Percentiles rank a stretch among this genome's conserved stretches.
These are phyloP conservation scores for Malthinus flaveolus DNA, from an alignment of 2,888 invertebrate genomes.

Conservation along the genomic window DNA sequence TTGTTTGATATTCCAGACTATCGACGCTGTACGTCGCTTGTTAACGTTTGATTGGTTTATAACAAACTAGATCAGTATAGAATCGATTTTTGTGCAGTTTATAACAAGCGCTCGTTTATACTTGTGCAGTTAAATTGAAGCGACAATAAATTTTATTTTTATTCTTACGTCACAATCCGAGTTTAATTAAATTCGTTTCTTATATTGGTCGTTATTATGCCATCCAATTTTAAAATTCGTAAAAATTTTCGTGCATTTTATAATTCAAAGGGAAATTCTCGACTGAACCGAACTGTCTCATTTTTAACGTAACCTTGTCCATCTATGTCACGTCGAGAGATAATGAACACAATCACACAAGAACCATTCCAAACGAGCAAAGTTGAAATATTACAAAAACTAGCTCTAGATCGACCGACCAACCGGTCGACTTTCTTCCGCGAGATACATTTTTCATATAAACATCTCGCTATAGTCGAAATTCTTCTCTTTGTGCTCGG, in stretches of 20 bases:
- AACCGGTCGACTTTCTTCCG: conserved; percentile 27
- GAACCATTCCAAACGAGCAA: conserved; percentile 24
- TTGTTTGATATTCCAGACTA: conserved; percentile 44
- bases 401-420: conserved; percentile 13
- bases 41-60: conserved; percentile 44
- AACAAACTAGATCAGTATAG: conserved; percentile 37
- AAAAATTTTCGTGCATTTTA: background rate
- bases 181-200: no score
- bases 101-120: conserved; percentile 30
- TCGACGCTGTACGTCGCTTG: conserved; percentile 41
- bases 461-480: conserved; percentile 48
- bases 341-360: conserved; percentile 31
- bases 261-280: background rate
- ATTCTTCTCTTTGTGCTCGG: conserved; percentile 40
- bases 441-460: conserved; percentile 54
- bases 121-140: no score
- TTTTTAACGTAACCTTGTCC: conserved; percentile 27
- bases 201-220: no score
- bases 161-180: no score
- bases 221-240: no score
- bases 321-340: conserved; percentile 28
- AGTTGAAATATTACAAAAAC: conserved; percentile 25
- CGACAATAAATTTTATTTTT: no score
- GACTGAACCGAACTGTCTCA: conserved; percentile 20
- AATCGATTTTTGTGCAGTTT: conserved; percentile 31